phyloP scores from a whole-genome alignment of 1,140 invertebrate species.

The Aradophagus sp. region DNA sequence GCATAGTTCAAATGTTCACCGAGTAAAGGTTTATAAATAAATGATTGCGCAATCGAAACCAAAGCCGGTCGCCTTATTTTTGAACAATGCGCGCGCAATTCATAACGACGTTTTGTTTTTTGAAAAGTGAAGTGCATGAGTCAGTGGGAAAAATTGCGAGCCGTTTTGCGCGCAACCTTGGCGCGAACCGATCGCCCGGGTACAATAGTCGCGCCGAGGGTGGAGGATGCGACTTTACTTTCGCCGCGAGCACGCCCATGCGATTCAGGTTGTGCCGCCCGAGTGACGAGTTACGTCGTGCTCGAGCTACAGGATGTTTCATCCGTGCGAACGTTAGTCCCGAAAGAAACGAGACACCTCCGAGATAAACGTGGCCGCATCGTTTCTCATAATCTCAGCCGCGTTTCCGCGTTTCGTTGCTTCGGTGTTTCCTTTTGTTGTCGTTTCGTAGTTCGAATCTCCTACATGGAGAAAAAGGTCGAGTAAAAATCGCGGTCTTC shows the following conservation, averaged over 20 bases:
- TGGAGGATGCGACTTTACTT: conserved; percentile 49
- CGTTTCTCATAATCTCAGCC: no score
- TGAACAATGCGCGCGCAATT: conserved; percentile 11
- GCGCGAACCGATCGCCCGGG: conserved; percentile 24
- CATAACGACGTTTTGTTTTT: conserved; percentile 24
- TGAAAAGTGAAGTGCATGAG: conserved; percentile 17
- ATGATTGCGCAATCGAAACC: no score
- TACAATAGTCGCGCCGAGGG: conserved; percentile 21
- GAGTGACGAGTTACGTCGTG: conserved; percentile 36
- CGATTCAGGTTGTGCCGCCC: conserved; percentile 26
- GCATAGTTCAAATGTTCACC: no score
- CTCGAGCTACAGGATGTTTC: conserved; percentile 25
- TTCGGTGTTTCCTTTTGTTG: no score
- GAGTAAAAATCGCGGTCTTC: no score
- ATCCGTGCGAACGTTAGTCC: conserved; percentile 3
- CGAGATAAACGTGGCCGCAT: no score
- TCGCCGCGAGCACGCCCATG: conserved; percentile 39
- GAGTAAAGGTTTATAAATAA: no score
- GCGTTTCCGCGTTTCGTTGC: no score
- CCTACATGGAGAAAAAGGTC: no score
- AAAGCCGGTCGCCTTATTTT: conserved; percentile 5
- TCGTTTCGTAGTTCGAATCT: no score
- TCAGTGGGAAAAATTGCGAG: conserved; percentile 21
- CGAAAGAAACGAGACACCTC: no score
- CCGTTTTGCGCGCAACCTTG: conserved; percentile 21